Percentiles rank a stretch among this genome's conserved stretches.
These are phyloP conservation scores for Microchrysa polita DNA, from an alignment of 2,888 invertebrate species.

Conservation along the genomic window DNA sequence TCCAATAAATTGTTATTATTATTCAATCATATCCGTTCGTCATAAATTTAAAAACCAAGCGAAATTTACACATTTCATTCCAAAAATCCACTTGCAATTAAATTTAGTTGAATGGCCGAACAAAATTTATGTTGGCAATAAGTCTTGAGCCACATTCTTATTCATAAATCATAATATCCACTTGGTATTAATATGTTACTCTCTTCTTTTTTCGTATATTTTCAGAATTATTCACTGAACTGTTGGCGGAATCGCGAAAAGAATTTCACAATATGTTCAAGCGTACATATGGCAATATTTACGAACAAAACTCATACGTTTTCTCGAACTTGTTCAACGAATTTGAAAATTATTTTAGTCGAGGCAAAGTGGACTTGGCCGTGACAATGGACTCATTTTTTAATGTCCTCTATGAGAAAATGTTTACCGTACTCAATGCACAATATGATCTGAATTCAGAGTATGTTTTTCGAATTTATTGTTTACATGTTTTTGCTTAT, in stretches of 20 bases:
- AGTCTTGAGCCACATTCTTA: no score
- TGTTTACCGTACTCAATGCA: constrained; percentile 95
- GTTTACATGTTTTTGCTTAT: neutral
- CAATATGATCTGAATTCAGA: constrained; percentile 90
- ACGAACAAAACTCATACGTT: constrained; percentile 92
- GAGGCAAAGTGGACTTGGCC: constrained; percentile 84
- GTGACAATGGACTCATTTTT: constrained; percentile 94
- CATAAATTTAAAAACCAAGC: no score
- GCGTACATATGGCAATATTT: constrained; percentile 92
- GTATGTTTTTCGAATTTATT: constrained; percentile 67
- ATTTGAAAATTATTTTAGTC: constrained; percentile 87
- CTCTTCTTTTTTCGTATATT: constrained; percentile 53
- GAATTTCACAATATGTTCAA: constrained; percentile 97
- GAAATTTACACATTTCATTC: no score
- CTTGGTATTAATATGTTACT: no score
- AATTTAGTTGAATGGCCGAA: no score
- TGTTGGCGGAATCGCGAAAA: constrained; percentile 81
- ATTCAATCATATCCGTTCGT: no score
- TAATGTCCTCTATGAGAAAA: constrained; percentile 90
- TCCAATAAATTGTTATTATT: no score
- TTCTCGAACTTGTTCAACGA: constrained; percentile 92
- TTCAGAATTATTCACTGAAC: constrained; percentile 89
- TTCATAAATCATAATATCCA: no score
- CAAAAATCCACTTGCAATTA: no score
- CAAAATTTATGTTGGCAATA: no score